A percentile compares a stretch with the other conserved stretches of the same genome.
phyloP scores from a whole-genome alignment of 2,113 vertebrate species.

The Proterorhinus semilunaris region DNA sequence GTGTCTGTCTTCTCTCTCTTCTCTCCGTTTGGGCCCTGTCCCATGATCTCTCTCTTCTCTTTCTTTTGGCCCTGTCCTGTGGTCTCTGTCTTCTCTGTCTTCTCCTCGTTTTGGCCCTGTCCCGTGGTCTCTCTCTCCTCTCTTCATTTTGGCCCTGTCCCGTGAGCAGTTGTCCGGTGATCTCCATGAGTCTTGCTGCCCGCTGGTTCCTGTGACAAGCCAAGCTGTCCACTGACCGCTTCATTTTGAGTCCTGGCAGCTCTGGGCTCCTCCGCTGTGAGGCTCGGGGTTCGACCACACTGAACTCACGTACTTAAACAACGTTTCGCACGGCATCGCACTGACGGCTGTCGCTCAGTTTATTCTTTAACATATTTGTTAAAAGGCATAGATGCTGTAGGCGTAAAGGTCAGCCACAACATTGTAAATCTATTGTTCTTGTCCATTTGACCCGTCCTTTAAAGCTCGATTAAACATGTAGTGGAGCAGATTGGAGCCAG shows the following conservation, averaged over 20 bases:
- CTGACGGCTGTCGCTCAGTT: too few species aligned
- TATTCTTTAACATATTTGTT: too few species aligned
- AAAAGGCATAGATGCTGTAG: too few species aligned
- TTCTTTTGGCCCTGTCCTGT: neutral
- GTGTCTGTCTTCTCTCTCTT: neutral
- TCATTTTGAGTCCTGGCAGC: constrained; percentile 69
- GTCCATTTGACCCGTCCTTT: too few species aligned
- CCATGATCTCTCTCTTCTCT: neutral
- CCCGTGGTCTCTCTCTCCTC: neutral
- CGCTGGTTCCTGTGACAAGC: constrained; percentile 70
- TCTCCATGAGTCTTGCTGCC: constrained; percentile 62
- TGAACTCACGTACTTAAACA: too few species aligned
- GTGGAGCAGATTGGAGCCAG: too few species aligned
- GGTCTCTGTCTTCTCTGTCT: constrained; percentile 5
- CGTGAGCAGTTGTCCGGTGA: constrained; percentile 54
- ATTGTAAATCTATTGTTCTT: too few species aligned
- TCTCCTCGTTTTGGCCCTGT: neutral
- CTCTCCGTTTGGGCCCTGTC: neutral
- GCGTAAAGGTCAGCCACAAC: too few species aligned
- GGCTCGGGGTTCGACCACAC: neutral
- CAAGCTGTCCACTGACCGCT: constrained; percentile 74
- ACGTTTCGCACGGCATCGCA: too few species aligned
- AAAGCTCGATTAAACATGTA: too few species aligned
- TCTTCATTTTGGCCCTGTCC: constrained; percentile 56
- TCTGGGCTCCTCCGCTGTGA: neutral